A percentile compares a stretch with the other conserved stretches of the same genome.
These are phyloP conservation scores for Polydesmus complanatus DNA, from an alignment of 2,888 invertebrate genomes.

Conservation along the genomic window DNA sequence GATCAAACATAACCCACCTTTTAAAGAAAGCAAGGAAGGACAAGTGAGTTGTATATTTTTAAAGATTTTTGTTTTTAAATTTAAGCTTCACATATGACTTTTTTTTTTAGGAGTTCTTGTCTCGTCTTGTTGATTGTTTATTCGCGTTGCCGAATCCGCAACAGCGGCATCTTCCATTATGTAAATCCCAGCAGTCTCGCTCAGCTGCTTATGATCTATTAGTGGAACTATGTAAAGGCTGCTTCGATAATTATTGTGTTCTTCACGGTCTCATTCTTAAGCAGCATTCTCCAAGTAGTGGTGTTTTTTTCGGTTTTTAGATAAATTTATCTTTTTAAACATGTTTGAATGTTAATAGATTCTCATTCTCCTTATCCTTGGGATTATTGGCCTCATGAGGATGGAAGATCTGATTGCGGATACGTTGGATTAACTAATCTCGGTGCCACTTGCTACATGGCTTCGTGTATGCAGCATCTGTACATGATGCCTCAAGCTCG, in stretches of 20 bases:
- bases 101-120: conserved; percentile 29
- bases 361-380: conserved; percentile 77
- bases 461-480: conserved; percentile 90
- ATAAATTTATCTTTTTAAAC: neutral
- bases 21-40: conserved; percentile 65
- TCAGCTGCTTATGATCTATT: conserved; percentile 82
- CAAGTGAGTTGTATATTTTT: conserved; percentile 30
- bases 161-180: conserved; percentile 74
- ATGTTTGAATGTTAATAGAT: conserved; percentile 4
- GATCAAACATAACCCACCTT: conserved; percentile 73
- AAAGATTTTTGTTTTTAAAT: neutral
- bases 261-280: conserved; percentile 67
- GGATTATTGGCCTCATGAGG: conserved; percentile 97
- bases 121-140: conserved; percentile 64
- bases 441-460: conserved; percentile 95
- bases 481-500: conserved; percentile 95
- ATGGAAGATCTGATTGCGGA: conserved; percentile 83
- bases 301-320: neutral
- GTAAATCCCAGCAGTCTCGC: conserved; percentile 73
- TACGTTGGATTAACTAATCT: conserved; percentile 88
- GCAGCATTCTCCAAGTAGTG: conserved; percentile 66
- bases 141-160: conserved; percentile 80
- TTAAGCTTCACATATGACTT: conserved; percentile 3
- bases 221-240: conserved; percentile 71
- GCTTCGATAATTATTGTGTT: conserved; percentile 69